Evolutionary conservation across 2,113 vertebrate genomes (phyloP), one percentile per base, ranked within the genome.

Genomic region (Pituophis catenifer): DNA sequence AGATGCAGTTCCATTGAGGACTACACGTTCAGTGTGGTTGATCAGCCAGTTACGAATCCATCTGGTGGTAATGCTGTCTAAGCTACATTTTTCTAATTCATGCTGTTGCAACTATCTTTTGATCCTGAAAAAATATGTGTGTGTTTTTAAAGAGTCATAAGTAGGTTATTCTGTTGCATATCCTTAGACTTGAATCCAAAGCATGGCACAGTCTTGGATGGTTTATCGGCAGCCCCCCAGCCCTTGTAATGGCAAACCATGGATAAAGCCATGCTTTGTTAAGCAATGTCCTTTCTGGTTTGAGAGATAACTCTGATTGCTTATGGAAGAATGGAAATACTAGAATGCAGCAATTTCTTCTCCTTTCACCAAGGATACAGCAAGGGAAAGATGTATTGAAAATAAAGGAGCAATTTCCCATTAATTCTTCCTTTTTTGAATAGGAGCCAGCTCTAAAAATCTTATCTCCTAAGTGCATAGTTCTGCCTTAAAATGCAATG

Each of bases 381-480:
- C 55, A 90, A 93, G 81, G 81, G 62, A 90, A 93, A 93, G 50
- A 93, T 54, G 89, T 87, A 65, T 86, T 93, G 92, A 86, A 93
- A 90, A n/a, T 62, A 90, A 89, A 93, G 92, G 59, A 85, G 81
- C 92, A 93, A 90, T 90, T 93, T 93, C 92, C 92, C 81, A 65
- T 93, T 90, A 26, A 87, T 90, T 93, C 89, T 90, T 93, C 57
- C 89, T 54, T 86, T 86, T 62, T 24, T 93, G 92, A 93, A 93
- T 65, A 90, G 81, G n/a, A 50, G 13, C 29, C 75, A 52, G 19
- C 75, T 90, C 58, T 53, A 93, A 86, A 90, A 93, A 90, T 87
- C 89, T 90, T 93, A 93, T 87, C 92, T 65, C 21, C 92, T 93
- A 90, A 90, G 89, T 87, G 48, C 89, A 90, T 81, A 90, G 57